These are phyloP conservation scores for Ptyas mucosa DNA, from an alignment of 2,113 vertebrate genomes.

Conservation along the genomic window DNA sequence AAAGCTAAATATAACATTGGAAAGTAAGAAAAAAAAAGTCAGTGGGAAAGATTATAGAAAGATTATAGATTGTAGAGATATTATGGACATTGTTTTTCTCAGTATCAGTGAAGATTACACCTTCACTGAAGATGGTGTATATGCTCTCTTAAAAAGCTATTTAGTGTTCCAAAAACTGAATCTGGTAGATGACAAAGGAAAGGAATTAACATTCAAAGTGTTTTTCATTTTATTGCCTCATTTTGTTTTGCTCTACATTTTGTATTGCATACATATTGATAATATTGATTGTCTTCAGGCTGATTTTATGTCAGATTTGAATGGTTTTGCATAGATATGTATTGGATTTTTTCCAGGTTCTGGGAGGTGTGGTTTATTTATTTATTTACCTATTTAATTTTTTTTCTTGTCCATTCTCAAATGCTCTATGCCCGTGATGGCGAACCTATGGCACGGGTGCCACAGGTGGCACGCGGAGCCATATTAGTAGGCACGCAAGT, in stretches of 20 bases:
- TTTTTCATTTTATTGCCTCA: neutral
- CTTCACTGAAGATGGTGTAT: neutral
- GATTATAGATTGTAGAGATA: no score
- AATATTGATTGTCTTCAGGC: neutral
- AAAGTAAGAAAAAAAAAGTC: neutral
- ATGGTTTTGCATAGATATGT: no score
- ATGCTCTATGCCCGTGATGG: no score
- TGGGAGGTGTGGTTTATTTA: neutral
- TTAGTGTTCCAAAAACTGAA: neutral
- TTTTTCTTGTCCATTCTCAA: neutral
- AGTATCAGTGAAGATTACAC: neutral
- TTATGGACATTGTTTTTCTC: neutral
- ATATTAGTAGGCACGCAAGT: no score
- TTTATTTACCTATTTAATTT: neutral
- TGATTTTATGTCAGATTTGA: no score
- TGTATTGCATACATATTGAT: neutral
- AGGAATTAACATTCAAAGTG: neutral
- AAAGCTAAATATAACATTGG: neutral
- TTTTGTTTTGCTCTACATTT: neutral
- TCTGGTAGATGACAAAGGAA: neutral
- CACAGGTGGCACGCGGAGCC: no score
- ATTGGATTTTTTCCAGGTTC: neutral
- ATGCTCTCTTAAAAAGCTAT: neutral
- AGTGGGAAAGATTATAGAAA: neutral
- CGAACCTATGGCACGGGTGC: no score